These are phyloP conservation scores for Morelia viridis DNA, from an alignment of 2,797 vertebrate genomes.

Conservation along the genomic window DNA sequence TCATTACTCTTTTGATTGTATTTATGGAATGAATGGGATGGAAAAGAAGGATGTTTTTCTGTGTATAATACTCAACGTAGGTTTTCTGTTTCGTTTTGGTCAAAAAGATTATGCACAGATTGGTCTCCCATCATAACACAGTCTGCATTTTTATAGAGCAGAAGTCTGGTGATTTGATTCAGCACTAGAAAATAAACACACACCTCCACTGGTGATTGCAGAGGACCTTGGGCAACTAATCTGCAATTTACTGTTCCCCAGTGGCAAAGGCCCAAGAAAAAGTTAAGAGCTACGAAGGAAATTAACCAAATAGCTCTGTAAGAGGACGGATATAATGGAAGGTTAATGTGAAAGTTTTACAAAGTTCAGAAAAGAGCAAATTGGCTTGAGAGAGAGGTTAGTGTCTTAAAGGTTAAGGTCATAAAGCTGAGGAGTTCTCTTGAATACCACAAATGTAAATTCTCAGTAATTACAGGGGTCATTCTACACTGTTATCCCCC, in stretches of 20 bases:
- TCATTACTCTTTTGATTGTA: background rate
- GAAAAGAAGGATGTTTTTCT: background rate
- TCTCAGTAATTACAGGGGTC: slow-evolving; percentile 45
- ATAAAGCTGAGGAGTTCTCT: slow-evolving; percentile 56
- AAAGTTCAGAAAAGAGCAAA: slow-evolving; percentile 51
- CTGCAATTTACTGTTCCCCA: background rate
- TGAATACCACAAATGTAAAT: slow-evolving; percentile 54
- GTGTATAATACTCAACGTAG: background rate
- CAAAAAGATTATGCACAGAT: background rate
- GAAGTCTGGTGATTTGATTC: background rate
- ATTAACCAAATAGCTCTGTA: slow-evolving; percentile 30
- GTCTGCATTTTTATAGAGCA: background rate
- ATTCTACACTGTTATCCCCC: slow-evolving; percentile 59
- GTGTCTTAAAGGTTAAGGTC: slow-evolving; percentile 55
- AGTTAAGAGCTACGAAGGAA: slow-evolving; percentile 33
- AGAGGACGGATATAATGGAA: slow-evolving; percentile 32
- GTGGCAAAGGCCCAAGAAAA: slow-evolving; percentile 1
- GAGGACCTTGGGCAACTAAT: background rate
- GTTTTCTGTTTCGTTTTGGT: background rate
- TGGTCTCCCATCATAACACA: background rate
- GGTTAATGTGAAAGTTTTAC: slow-evolving; percentile 45
- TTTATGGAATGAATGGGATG: background rate
- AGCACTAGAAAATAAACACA: background rate
- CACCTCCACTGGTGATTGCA: background rate
- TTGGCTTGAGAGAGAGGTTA: slow-evolving; percentile 52